Conservation (phyloP, 2,888 invertebrate species). For the Tromatobia lineatoria region DNA sequence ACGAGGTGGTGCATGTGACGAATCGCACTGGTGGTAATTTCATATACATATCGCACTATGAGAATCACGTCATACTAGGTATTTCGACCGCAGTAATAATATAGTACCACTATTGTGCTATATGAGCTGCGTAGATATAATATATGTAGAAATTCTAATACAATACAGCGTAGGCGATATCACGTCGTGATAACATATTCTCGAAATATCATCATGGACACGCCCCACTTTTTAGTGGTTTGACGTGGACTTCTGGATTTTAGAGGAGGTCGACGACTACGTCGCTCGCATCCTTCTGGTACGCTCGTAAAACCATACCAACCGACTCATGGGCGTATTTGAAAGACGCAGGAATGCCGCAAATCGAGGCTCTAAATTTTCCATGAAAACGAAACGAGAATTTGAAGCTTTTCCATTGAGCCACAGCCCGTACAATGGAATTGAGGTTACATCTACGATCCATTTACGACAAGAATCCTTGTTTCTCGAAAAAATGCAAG, state of each 20-base stretch:
- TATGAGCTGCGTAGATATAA: slow-evolving; percentile 17
- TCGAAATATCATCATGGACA: slow-evolving; percentile 46
- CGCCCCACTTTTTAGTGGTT: slow-evolving; percentile 65
- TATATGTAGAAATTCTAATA: slow-evolving; percentile 22
- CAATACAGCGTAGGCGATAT: slow-evolving; percentile 10
- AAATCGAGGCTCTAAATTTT: slow-evolving; percentile 44
- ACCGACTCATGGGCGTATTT: slow-evolving; percentile 56
- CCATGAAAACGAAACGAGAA: slow-evolving; percentile 31
- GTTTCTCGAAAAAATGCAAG: not conserved
- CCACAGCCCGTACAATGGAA: not conserved
- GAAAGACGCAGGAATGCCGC: slow-evolving; percentile 4
- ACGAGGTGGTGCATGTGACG: slow-evolving; percentile 56
- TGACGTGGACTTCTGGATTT: slow-evolving; percentile 62
- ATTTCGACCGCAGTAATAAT: slow-evolving; percentile 10
- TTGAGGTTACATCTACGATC: not conserved
- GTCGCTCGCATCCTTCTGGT: slow-evolving; percentile 54
- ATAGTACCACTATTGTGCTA: slow-evolving; percentile 7
- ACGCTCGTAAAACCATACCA: slow-evolving; percentile 62
- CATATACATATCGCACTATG: not conserved
- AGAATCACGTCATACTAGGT: slow-evolving; percentile 8
- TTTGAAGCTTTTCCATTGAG: slow-evolving; percentile 25
- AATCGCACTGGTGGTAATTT: slow-evolving; percentile 30
- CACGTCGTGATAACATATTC: slow-evolving; percentile 49
- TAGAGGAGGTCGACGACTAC: slow-evolving; percentile 22
- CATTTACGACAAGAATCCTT: slow-evolving; percentile 1